Evolutionary conservation across 1,140 invertebrate species (phyloP), one percentile per base, ranked within the genome.

Genomic region (Danaus melanippus): DNA sequence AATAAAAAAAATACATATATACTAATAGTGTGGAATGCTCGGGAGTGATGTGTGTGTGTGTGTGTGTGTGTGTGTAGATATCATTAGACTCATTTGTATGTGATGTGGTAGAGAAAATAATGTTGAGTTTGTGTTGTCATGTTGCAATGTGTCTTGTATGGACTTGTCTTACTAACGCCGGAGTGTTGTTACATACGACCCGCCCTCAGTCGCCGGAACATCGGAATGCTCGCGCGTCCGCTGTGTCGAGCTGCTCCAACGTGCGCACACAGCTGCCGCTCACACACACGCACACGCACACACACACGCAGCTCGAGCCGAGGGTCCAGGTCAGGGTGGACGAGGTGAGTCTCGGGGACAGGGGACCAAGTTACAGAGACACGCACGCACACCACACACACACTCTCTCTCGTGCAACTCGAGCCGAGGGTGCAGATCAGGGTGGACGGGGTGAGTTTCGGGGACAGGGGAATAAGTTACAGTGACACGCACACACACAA

Each of bases 121-220:
- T 21, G 5, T 21, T 21, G 17, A 21, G 17, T 21, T 21, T 21
- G 17, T 21, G 1, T 2, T 5, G 1, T 1, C 5, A 21, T 21
- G 17, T 21, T 21, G n/a, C n/a, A n/a, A n/a, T 12, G 39, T 42
- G 40, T 42, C 10, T n/a, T 12, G 40, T n/a, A 7, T 9, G 8
- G 39, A 42, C 5, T 32, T 12, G 10, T n/a, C 48, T 32, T 10
- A 11, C 9, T 53, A 47, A 47, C 4, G 46, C 5, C 10, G 46
- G 46, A 12, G 12, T 15, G 46, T 12, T 3, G 15, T 3, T 15
- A 15, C 15, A 15, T 47, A 12, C 11, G 4, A 12, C 9, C 7
- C 1, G 2, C 41, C 45, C 52, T 0, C 65, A 86, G 79, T 84
- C 81, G 0, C 82, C 82, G 8, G 81, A 84, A 53, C 83, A 87